Evolutionary conservation across 2,113 vertebrate species (phyloP), one percentile per base, ranked within the genome.

Genomic region (Grallaria varia): DNA sequence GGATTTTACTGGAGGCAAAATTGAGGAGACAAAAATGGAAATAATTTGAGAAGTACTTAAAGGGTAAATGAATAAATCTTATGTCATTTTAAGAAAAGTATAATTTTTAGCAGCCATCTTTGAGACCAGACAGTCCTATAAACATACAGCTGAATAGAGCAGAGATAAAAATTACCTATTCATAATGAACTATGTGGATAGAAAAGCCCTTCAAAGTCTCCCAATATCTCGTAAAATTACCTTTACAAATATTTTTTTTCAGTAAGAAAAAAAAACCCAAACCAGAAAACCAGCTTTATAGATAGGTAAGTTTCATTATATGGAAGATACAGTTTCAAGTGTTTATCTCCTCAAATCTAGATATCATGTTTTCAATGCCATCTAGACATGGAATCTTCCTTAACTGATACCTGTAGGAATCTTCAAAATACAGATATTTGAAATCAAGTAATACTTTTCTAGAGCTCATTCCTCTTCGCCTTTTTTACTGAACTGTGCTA

Each of bases 11-110:
- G 35, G 93, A 93, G 72, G 93, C 72, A 93, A 96, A 97, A 97
- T 92, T 72, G 37, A 89, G 68, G 71, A 72, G 37, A 95, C 90
- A 92, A 97, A 86, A 97, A 93, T 55, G 28, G 92, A 96, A 97
- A 95, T 94, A 97, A 96, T 53, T 90, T 91, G 50, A 64, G 69
- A 96, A 97, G 66, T 96, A 96, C 78, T 93, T 94, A 97, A 96
- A 97, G 77, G 88, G 91, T 96, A 97, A 94, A 90, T 90, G 50
- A 97, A 97, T 97, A 96, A 97, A 96, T 97, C 76, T 97, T 95
- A 94, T 30, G 45, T 55, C 19, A 94, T 96, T 96, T 93, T 47
- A 93, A 94, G 67, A 52, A 47, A 92, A 71, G 76, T 87, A 24
- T 15, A 52, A 35, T 30, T 94, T 93, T 85, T 96, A 95, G 55